Percentiles rank a stretch among this genome's conserved stretches.
These are phyloP conservation scores for Nephotettix cincticeps DNA, from an alignment of 1,140 invertebrate genomes.

Conservation along the genomic window DNA sequence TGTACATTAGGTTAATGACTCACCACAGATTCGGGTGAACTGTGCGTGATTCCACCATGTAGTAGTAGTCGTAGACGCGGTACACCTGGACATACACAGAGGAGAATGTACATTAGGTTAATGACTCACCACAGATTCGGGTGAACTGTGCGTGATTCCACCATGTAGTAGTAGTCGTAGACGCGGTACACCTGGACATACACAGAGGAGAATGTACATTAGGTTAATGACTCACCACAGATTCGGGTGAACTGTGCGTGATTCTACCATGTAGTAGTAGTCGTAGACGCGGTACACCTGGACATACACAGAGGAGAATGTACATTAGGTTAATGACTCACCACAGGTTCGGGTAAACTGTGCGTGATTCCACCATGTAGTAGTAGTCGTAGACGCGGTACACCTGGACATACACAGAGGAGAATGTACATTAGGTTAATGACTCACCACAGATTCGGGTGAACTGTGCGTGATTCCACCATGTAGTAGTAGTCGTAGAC, in stretches of 20 bases:
- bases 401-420: constrained; percentile 55
- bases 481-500: constrained; percentile 94
- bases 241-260: constrained; percentile 92
- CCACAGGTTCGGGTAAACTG: no score
- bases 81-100: constrained; percentile 57
- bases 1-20: no score
- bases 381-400: constrained; percentile 80
- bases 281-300: constrained; percentile 87
- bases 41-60: no score
- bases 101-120: constrained; percentile 61
- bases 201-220: constrained; percentile 82
- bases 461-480: constrained; percentile 91
- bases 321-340: no score
- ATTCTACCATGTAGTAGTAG: constrained; percentile 96
- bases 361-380: no score
- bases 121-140: constrained; percentile 63
- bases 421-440: constrained; percentile 90
- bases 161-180: constrained; percentile 93
- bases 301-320: constrained; percentile 62
- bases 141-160: constrained; percentile 84
- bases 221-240: constrained; percentile 94
- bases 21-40: no score
- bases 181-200: constrained; percentile 71
- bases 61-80: constrained; percentile 71
- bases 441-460: constrained; percentile 95